A percentile compares a stretch with the other conserved stretches of the same genome.
phyloP scores from a whole-genome alignment of 2,888 invertebrate species.

The Lasioglossum malachurum region DNA sequence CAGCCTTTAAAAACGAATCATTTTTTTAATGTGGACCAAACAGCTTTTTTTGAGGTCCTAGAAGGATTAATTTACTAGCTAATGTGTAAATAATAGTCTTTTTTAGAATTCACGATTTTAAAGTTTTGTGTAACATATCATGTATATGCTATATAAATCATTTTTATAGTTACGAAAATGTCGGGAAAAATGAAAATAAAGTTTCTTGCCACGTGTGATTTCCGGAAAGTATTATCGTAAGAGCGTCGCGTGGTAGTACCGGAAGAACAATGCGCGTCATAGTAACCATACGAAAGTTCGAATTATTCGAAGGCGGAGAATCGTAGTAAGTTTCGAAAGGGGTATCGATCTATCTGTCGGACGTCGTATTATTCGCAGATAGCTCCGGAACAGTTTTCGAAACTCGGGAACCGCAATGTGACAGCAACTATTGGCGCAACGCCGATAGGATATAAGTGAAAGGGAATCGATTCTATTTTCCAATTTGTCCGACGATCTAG shows the following conservation, averaged over 20 bases:
- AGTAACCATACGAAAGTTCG: background rate
- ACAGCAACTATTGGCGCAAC: constrained; percentile 16
- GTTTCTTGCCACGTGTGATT: background rate
- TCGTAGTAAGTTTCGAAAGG: background rate
- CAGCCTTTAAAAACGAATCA: too few species aligned
- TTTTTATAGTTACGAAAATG: too few species aligned
- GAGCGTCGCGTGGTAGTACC: background rate
- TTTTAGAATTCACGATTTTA: too few species aligned
- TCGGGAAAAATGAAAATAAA: background rate
- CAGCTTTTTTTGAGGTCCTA: too few species aligned
- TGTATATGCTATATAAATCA: too few species aligned
- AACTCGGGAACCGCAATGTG: constrained; percentile 14
- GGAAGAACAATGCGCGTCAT: background rate
- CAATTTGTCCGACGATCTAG: constrained; percentile 17
- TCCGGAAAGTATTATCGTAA: background rate
- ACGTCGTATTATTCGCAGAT: constrained; percentile 11
- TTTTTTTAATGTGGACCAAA: too few species aligned
- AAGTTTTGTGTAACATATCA: too few species aligned
- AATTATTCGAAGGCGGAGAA: background rate
- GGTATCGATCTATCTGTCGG: constrained; percentile 8
- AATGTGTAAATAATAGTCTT: too few species aligned
- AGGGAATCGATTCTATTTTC: constrained; percentile 7
- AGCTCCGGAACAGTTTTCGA: constrained; percentile 7
- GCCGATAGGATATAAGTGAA: constrained; percentile 7
- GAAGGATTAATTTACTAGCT: too few species aligned